Base-by-base conservation (phyloP, 2,888 invertebrate genomes). In the Lepetodrilus schrolli region DNA sequence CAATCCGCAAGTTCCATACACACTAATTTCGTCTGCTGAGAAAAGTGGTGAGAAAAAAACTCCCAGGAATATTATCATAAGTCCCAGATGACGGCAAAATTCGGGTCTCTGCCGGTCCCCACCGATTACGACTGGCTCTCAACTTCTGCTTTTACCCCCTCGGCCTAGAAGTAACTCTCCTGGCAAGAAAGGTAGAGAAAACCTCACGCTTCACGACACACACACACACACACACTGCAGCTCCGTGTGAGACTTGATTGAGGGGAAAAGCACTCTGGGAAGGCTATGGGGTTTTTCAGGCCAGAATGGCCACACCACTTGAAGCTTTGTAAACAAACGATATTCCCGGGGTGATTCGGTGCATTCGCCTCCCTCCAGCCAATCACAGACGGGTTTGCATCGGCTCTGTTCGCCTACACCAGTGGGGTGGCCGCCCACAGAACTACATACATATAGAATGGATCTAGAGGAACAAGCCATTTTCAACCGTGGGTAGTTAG, bases 331-430 rank as follows among this genome's bases (percentile, higher is more conserved):
- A 78, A 80, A 80, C 80, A 80, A 76, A 82, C 76, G 76, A 78
- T 79, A 75, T 78, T 75, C 73, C 78, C 70, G 78, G 72, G 85
- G 83, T 85, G 78, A 83, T 75, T 81, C 75, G 77, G 85, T 85
- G 74, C 85, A 85, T 68, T 79, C 73, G 74, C 76, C 75, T 37
- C 73, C 70, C 26, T 66, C 73, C 73, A 73, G 68, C 84, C 84
- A 84, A 84, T 82, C 81, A 84, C 23, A 77, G 48, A 23, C 72
- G 66, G 48, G 36, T 20, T 34, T 34, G 23, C 30, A 26, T 26
- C 13, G 58, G 30, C 58, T 58, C 58, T 30, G 34, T 58, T 30
- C 58, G n/a, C 10, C n/a, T 30, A 17, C 26, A 17, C 23, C 34
- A 34, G n/a, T 58, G 34, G 8, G 58, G 30, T 26, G 26, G 34